Conservation (phyloP, 2,113 vertebrate genomes). For the Thamnophis sirtalis region DNA sequence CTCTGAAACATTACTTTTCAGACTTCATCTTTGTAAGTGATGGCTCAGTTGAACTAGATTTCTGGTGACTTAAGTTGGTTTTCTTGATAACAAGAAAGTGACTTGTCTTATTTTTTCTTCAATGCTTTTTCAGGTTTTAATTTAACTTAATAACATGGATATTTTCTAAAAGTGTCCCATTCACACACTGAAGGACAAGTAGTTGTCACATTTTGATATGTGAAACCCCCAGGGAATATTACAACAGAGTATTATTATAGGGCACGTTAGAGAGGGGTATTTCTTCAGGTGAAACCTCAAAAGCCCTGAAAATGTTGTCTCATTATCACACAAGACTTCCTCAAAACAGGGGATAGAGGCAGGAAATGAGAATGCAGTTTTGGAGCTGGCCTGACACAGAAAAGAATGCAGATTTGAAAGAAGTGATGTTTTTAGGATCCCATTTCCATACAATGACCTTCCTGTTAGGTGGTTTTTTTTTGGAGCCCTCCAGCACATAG, state of each 20-base stretch:
- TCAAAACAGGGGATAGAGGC: background rate
- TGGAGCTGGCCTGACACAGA: background rate
- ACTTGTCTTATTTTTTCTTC: background rate
- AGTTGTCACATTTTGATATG: background rate
- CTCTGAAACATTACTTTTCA: background rate
- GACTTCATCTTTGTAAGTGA: background rate
- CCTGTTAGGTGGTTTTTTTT: background rate
- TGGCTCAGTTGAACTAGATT: background rate
- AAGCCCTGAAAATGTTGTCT: background rate
- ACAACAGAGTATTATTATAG: background rate
- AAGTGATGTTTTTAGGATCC: too few species aligned
- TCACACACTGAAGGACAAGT: background rate
- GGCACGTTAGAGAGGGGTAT: accelerated
- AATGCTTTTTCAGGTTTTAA: background rate
- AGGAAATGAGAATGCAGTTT: background rate
- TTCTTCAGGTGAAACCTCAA: background rate
- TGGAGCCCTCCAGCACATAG: background rate
- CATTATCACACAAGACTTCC: background rate
- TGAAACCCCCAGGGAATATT: background rate
- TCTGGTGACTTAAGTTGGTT: background rate
- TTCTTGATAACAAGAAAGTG: background rate
- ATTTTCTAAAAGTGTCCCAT: background rate
- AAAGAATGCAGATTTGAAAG: background rate
- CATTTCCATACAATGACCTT: background rate
- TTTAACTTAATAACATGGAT: background rate